These are phyloP conservation scores for Subacronicta megacephala DNA, from an alignment of 2,888 invertebrate species.

Conservation along the genomic window DNA sequence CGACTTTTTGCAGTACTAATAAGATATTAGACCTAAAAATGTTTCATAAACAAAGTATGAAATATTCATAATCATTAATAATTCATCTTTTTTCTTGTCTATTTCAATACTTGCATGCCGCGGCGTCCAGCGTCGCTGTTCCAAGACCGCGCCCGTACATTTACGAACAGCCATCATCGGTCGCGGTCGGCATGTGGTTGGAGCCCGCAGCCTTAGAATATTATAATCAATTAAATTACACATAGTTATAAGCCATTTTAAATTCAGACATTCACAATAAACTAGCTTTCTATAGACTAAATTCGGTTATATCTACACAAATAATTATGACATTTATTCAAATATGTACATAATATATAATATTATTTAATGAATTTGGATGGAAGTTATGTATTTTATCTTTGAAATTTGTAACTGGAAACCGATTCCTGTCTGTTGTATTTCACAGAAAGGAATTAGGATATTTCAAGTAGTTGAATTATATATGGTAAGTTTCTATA, in stretches of 20 bases:
- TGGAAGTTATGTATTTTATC: constrained; percentile 24
- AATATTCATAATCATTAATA: too few species aligned
- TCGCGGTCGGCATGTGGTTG: too few species aligned
- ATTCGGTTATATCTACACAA: constrained; percentile 7
- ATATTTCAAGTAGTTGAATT: constrained; percentile 35
- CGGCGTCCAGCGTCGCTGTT: too few species aligned
- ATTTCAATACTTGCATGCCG: too few species aligned
- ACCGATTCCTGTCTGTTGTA: constrained; percentile 13
- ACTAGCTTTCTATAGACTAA: constrained; percentile 16
- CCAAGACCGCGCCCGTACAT: too few species aligned
- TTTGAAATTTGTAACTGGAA: constrained; percentile 6
- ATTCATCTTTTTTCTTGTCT: too few species aligned
- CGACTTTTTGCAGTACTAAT: too few species aligned
- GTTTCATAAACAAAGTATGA: too few species aligned
- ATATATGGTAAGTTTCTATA: constrained; percentile 33
- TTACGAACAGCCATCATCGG: too few species aligned
- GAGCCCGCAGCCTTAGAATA: too few species aligned
- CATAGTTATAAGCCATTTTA: constrained; percentile 16
- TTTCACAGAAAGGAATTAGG: constrained; percentile 35
- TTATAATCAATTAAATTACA: constrained; percentile 17
- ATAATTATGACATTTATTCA: constrained; percentile 30
- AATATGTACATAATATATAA: too few species aligned
- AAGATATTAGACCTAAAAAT: too few species aligned
- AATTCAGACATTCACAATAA: constrained; percentile 19
- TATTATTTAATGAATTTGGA: constrained; percentile 9